phyloP scores from a whole-genome alignment of 2,888 invertebrate species.

The Andricus quercusramuli region DNA sequence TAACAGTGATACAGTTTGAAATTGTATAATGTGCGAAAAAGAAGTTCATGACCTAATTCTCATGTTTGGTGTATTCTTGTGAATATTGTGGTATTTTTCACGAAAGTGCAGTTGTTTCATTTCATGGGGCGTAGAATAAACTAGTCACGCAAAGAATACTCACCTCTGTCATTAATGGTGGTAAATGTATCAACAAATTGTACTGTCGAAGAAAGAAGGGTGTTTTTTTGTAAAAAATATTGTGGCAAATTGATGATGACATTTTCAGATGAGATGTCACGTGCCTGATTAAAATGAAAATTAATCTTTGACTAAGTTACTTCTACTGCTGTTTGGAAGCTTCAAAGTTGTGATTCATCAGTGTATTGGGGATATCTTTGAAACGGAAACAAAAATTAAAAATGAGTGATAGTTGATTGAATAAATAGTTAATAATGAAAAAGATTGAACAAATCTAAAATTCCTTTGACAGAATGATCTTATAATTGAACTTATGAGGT shows the following conservation, averaged over 20 bases:
- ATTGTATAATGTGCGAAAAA: background rate
- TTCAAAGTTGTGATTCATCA: background rate
- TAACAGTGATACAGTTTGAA: background rate
- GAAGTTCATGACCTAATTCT: background rate
- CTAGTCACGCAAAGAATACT: constrained; percentile 4
- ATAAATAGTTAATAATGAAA: background rate
- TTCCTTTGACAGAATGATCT: background rate
- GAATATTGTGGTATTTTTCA: background rate
- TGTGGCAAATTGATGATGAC: background rate
- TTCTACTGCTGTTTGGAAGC: background rate
- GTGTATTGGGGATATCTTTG: background rate
- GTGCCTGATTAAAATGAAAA: too few species aligned
- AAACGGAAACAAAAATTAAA: background rate
- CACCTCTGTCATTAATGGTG: background rate
- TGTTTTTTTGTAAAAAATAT: background rate
- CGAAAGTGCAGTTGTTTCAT: background rate
- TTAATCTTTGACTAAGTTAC: too few species aligned
- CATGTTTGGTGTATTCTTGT: background rate
- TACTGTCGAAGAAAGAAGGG: background rate
- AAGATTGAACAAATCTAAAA: background rate
- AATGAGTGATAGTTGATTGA: background rate
- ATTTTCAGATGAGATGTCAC: background rate
- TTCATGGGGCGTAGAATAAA: background rate
- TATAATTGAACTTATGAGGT: background rate
- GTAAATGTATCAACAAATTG: constrained; percentile 8